Base-by-base conservation (phyloP, 2,888 invertebrate species). In the Lasioglossum malachurum region DNA sequence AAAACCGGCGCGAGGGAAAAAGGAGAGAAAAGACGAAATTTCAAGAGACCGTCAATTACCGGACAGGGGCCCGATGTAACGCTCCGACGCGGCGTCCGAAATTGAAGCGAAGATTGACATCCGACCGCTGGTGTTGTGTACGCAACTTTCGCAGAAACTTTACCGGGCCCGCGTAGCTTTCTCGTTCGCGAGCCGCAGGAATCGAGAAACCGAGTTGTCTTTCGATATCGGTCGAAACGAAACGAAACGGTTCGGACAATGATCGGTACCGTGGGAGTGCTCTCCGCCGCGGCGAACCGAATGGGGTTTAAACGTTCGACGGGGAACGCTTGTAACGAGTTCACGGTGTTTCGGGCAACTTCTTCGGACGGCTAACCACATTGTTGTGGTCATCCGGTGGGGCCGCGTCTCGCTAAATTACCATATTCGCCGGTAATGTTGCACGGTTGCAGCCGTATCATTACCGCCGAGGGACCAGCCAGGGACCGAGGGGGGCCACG, bases 401-500 rank as follows among this genome's bases (percentile, higher is more conserved):
- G 81, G 75, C 86, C 35, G 86, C 80, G 44, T 91, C 88, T 90
- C 83, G 88, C 84, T 91, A 90, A 90, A 90, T 90, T 88, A 88
- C 86, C 89, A 86, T 91, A 83, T 90, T 90, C 90, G 89, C 75
- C 53, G 80, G 89, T 89, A 89, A 91, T 91, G 83, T 83, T 86
- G 87, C 86, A 82, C 78, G 87, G 72, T 90, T 78, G 82, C 87
- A 80, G 80, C 83, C 85, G 87, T 90, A 75, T 90, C 87, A 90
- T 90, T 91, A 89, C n/a, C 16, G 31, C 0, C 64, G 46, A 67
- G 27, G 73, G 69, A 35, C 80, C 31, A 41, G 4, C 12, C 27
- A 3, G 57, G 57, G 57, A 27, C 49, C 19, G 12, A 27, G 53
- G 67, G 27, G 73, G 69, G 16, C 78, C 38, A 69, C 75, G 83